phyloP scores from a whole-genome alignment of 2,888 invertebrate genomes.

The Cacoxenus indagator region DNA sequence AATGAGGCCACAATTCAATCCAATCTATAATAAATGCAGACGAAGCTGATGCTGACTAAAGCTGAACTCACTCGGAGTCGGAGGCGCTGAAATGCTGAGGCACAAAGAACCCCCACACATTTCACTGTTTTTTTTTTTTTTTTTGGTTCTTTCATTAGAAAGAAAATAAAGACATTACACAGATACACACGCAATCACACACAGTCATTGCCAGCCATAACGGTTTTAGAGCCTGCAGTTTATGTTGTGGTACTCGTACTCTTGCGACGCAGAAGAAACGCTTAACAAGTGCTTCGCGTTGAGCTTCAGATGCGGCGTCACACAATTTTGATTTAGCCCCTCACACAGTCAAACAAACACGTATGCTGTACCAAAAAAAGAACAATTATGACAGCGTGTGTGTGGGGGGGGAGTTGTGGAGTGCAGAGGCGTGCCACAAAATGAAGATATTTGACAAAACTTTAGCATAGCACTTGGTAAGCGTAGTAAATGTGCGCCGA shows the following conservation, averaged over 20 bases:
- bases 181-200: neutral
- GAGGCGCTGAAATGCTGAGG: neutral
- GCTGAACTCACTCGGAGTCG: neutral
- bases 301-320: neutral
- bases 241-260: neutral
- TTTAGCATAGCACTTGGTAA: neutral
- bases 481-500: neutral
- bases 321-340: constrained; percentile 40
- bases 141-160: constrained; percentile 29
- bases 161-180: constrained; percentile 31
- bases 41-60: constrained; percentile 24
- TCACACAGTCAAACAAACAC: constrained; percentile 19
- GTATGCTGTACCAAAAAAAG: constrained; percentile 2
- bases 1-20: constrained; percentile 47
- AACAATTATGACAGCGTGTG: neutral
- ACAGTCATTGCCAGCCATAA: constrained; percentile 28
- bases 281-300: constrained; percentile 31
- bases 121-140: neutral
- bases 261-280: neutral
- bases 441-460: constrained; percentile 7
- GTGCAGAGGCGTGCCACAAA: neutral
- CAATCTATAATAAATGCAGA: constrained; percentile 18
- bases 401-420: no score
- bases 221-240: constrained; percentile 27
- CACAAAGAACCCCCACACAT: constrained; percentile 48